Evolutionary conservation across 2,113 vertebrate species (phyloP).

Genomic region (Fulica atra): DNA sequence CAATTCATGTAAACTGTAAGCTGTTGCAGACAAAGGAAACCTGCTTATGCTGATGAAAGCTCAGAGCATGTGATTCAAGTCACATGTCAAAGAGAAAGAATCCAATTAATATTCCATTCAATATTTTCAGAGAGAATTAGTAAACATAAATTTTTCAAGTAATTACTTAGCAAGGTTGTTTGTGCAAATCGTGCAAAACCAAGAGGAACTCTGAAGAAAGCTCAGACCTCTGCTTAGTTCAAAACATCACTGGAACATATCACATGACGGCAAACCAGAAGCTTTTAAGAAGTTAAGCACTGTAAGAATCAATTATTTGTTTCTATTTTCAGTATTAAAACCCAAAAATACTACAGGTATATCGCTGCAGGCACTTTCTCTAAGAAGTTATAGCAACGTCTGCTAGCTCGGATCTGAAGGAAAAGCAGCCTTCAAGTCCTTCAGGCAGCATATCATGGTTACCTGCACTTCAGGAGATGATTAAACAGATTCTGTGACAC

Average conservation of each 20-base stretch:
- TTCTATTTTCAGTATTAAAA: background rate
- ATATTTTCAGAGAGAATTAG: conserved; percentile 1
- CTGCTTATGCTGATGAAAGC: background rate
- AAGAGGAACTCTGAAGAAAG: background rate
- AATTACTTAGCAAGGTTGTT: background rate
- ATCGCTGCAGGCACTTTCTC: background rate
- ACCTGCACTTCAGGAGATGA: background rate
- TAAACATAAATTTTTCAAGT: background rate
- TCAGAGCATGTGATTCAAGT: background rate
- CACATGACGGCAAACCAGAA: background rate
- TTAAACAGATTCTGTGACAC: background rate
- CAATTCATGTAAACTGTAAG: conserved; percentile 6
- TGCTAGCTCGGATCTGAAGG: background rate
- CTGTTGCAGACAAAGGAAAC: conserved; percentile 10
- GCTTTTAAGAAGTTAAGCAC: background rate
- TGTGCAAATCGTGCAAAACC: background rate
- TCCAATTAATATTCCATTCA: background rate
- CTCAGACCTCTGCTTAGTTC: background rate
- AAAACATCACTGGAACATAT: background rate
- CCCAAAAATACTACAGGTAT: background rate
- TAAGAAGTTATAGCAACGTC: background rate
- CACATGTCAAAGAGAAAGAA: background rate
- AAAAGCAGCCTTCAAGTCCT: background rate
- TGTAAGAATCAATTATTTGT: background rate
- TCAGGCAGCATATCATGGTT: background rate